Percentiles rank a stretch among this genome's conserved stretches.
phyloP scores from a whole-genome alignment of 2,888 invertebrate species.

The Drosophila picticornis region DNA sequence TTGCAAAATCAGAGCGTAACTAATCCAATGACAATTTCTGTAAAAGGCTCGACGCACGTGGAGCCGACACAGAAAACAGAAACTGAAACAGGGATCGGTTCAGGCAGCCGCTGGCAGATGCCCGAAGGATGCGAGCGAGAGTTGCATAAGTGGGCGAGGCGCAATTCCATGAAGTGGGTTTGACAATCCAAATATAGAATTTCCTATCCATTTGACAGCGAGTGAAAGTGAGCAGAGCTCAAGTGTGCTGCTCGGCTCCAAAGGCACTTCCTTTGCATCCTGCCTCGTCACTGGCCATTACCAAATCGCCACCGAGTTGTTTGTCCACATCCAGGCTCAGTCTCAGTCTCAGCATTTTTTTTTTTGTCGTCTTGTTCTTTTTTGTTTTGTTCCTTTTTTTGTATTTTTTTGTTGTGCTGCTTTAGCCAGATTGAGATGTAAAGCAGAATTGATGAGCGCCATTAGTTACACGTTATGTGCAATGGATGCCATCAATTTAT shows the following conservation, averaged over 20 bases:
- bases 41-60: slow-evolving; percentile 38
- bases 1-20: slow-evolving; percentile 73
- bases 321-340: slow-evolving; percentile 46
- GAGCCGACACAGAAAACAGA: slow-evolving; percentile 8
- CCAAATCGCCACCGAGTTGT: slow-evolving; percentile 48
- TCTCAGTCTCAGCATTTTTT: slow-evolving; percentile 34
- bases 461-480: slow-evolving; percentile 86
- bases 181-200: slow-evolving; percentile 37
- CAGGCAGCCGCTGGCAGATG: slow-evolving; percentile 12
- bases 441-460: slow-evolving; percentile 86
- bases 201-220: slow-evolving; percentile 39
- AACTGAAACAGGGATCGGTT: not conserved
- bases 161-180: slow-evolving; percentile 25
- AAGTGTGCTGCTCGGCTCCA: slow-evolving; percentile 24
- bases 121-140: slow-evolving; percentile 24
- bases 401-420: slow-evolving; percentile 50
- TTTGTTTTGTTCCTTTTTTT: slow-evolving; percentile 15
- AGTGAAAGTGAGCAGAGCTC: slow-evolving; percentile 60
- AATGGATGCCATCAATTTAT: slow-evolving; percentile 86
- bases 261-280: slow-evolving; percentile 47
- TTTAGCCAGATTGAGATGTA: slow-evolving; percentile 86
- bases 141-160: slow-evolving; percentile 44
- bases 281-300: slow-evolving; percentile 62
- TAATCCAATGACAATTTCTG: slow-evolving; percentile 57
- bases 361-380: slow-evolving; percentile 9